Base-by-base conservation (phyloP, 2,113 vertebrate species). In the Phalacrocorax aristotelis region DNA sequence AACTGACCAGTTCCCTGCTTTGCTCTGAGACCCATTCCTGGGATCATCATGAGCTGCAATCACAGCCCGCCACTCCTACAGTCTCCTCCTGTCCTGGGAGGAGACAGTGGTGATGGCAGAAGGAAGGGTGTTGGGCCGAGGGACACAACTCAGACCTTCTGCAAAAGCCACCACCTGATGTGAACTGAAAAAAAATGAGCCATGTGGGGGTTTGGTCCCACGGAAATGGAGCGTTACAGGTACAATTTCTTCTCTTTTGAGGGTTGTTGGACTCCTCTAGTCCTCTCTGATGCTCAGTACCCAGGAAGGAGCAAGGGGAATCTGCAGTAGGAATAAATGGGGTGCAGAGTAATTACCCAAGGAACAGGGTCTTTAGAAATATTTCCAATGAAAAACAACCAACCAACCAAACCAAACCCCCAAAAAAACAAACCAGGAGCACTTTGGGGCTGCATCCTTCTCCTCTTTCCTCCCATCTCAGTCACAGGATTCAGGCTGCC, bases 81-180 rank as follows among this genome's bases (percentile, higher is more conserved):
- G 26, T 8, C 30, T 62, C 40, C 46, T 40, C 13, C 38, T 42
- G 8, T 22, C 65, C 81, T 0, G 0, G 29, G 25, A 21, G 36
- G 36, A 22, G 7, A 7, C 49, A 38, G 38, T 2, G 2, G 2
- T 30, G 27, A 16, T 2, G 15, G 11, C 78, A 87, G 29, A 82
- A 55, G 29, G n/a, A 86, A 51, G 4, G 58, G 19, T 21, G 9
- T 0, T 66, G 64, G 27, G 8, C 27, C 0, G 0, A 66, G 48
- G 11, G 27, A 0, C 64, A 11, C 2, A 2, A 30, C 70, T 65
- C 51, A 70, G 61, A 30, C 10, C 21, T 74, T 29, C 54, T 27
- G 51, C 36, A 89, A 57, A 91, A 55, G 12, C 7, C 16, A 49
- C 3, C 29, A 29, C 32, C 7, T 71, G 29, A 54, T 44, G 34